Evolutionary conservation across 2,888 invertebrate genomes (phyloP).

Genomic region (Eremobia ochroleuca): DNA sequence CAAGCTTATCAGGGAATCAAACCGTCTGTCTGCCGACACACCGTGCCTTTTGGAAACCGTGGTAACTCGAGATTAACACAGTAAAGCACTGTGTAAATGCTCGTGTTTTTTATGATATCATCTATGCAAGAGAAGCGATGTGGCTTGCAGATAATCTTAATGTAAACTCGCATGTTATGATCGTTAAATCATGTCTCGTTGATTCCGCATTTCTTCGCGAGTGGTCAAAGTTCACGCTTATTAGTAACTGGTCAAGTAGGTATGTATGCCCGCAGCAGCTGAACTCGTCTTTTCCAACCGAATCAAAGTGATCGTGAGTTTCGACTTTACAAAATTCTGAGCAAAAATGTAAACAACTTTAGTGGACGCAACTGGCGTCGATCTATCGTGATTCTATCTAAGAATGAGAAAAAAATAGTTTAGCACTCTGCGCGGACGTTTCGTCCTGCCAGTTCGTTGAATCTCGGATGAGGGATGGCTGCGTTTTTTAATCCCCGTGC

Average conservation of each 20-base stretch:
- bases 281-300: no score
- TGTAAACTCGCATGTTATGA: conserved; percentile 28
- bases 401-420: no score
- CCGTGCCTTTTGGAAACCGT: conserved; percentile 42
- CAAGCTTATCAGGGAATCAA: conserved; percentile 71
- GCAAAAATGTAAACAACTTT: no score
- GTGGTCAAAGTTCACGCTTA: conserved; percentile 19
- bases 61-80: conserved; percentile 50
- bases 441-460: no score
- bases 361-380: no score
- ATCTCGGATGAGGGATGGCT: no score
- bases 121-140: conserved; percentile 36
- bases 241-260: not conserved
- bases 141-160: conserved; percentile 33
- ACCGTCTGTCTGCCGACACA: conserved; percentile 46
- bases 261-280: not conserved
- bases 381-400: no score
- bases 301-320: no score
- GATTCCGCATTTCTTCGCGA: conserved; percentile 26
- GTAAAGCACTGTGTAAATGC: conserved; percentile 42
- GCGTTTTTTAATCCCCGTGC: no score
- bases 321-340: no score
- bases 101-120: conserved; percentile 49
- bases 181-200: conserved; percentile 12
- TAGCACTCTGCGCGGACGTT: no score